Evolutionary conservation across 2,888 invertebrate species (phyloP).

Genomic region (Parnassius orleans): DNA sequence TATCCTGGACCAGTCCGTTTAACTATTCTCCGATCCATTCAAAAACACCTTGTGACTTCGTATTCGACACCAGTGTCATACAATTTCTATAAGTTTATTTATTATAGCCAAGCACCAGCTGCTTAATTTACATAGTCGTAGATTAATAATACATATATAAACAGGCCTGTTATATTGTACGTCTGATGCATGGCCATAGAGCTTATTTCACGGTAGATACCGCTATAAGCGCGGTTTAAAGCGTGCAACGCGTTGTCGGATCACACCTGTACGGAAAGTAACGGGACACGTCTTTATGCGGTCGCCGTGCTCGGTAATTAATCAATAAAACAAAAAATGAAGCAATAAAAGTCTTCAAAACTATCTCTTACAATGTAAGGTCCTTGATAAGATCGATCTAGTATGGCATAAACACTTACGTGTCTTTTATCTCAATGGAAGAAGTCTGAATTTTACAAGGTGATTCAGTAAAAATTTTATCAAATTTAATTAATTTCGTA

Average conservation of each 20-base stretch:
- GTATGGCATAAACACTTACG: too few relatives aligned
- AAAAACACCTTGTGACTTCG: conserved; percentile 16
- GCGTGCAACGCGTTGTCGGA: conserved; percentile 6
- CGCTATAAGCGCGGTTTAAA: conserved; percentile 18
- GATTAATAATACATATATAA: conserved; percentile 20
- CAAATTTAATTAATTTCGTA: too few relatives aligned
- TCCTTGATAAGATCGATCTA: neutral
- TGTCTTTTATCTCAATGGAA: too few relatives aligned
- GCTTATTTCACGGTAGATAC: conserved; percentile 25
- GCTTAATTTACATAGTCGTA: conserved; percentile 26
- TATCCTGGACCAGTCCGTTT: too few relatives aligned
- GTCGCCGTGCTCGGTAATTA: conserved; percentile 12
- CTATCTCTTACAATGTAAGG: neutral
- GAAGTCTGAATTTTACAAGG: too few relatives aligned
- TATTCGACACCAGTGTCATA: neutral
- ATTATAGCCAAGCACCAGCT: conserved; percentile 20
- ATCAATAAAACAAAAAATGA: conserved; percentile 19
- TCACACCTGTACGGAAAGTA: conserved; percentile 24
- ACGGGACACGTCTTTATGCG: conserved; percentile 18
- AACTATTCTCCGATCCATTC: neutral
- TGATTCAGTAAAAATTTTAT: too few relatives aligned
- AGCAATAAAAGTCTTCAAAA: neutral
- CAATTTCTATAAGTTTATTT: conserved; percentile 23
- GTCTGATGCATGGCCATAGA: conserved; percentile 5
- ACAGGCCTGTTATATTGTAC: conserved; percentile 11